Base-by-base conservation (phyloP, 2,113 vertebrate genomes). In the Pelodiscus sinensis region DNA sequence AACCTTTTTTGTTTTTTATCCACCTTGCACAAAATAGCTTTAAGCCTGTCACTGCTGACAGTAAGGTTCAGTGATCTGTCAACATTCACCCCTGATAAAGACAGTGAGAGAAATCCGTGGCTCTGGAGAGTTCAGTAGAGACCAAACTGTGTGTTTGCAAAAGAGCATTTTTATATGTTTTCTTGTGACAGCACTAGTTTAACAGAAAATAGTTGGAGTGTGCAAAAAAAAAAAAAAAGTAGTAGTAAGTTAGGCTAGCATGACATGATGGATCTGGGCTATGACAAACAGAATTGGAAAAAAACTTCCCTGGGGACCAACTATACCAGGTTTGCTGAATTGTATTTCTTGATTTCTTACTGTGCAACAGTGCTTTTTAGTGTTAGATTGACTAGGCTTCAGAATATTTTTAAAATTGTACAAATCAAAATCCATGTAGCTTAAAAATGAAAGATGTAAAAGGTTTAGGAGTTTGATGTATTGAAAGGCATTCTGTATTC, bases 201-300 rank as follows among this genome's bases (percentile, higher is more conserved):
- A 98, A 98, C 98, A 98, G 98, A 98, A 98, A 99, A 99, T 98
- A 99, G 97, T 98, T 98, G 97, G 98, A 98, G 98, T 98, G 98
- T 98, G 98, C 98, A 79, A 25, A 89, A 96, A 95, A 86, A 94
- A 82, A 97, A 97, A 98, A 97, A 97, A 88, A 97, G 93, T 90
- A 89, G 97, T 96, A 98, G 98, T 98, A 97, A 98, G 98, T 99
- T 98, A 98, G 98, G 98, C 98, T 98, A 97, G 97, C 98, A 97
- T 98, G 98, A 98, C 98, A 98, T 98, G 98, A 99, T 98, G 98
- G 98, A 99, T 98, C 98, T 98, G 98, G 97, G 98, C 98, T 98
- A 98, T 98, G 99, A 99, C 99, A 99, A 99, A 99, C 98, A 97
- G 98, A 98, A 98, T 98, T 98, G 97, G 98, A 98, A 98, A 98